Evolutionary conservation across 2,888 invertebrate genomes (phyloP).

Genomic region (Lepidochrysops patricia): DNA sequence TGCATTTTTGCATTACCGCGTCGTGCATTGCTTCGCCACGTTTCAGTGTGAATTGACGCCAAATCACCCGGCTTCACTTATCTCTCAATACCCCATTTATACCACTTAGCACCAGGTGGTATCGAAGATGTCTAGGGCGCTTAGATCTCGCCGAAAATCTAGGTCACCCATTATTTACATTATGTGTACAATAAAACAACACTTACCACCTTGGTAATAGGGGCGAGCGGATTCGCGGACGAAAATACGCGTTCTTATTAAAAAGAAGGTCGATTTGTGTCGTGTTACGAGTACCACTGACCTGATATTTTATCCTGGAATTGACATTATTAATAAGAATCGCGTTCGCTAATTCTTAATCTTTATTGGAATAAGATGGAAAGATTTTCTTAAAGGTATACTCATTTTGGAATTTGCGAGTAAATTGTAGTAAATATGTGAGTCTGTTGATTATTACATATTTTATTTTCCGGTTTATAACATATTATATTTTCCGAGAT

Average conservation of each 20-base stretch:
- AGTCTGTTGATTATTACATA: too few relatives aligned
- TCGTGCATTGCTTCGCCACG: too few relatives aligned
- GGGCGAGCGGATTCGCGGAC: neutral
- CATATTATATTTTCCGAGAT: too few relatives aligned
- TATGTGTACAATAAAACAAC: neutral
- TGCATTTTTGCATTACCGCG: too few relatives aligned
- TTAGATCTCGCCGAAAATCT: neutral
- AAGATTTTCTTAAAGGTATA: neutral
- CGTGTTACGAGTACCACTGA: neutral
- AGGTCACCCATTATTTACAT: neutral
- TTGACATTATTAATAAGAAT: neutral
- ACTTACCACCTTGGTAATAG: neutral
- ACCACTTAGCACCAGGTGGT: neutral
- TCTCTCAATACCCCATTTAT: neutral
- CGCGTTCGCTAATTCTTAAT: neutral
- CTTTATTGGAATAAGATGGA: neutral
- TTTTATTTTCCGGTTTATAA: too few relatives aligned
- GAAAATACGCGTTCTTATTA: slow-evolving; percentile 4
- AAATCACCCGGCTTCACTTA: neutral
- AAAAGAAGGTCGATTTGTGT: neutral
- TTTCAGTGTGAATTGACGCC: too few relatives aligned
- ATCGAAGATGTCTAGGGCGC: neutral
- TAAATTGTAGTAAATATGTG: too few relatives aligned
- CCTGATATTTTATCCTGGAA: slow-evolving; percentile 6
- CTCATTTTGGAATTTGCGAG: too few relatives aligned